Evolutionary conservation across 2,888 invertebrate species (phyloP), one percentile per base, ranked within the genome.

Genomic region (Aradus depressus): DNA sequence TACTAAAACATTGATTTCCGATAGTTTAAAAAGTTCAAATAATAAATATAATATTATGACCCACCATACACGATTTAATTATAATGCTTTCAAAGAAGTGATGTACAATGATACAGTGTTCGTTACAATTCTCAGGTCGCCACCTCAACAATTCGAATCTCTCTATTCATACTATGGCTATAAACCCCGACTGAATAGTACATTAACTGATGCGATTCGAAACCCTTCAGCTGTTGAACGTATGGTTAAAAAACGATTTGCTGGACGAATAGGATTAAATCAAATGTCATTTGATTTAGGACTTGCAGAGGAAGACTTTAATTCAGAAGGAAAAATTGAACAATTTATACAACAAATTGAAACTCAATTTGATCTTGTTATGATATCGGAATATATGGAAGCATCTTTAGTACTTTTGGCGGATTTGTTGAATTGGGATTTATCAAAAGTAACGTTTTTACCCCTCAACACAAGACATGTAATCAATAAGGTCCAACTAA

Each of bases 271-370:
- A 18, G 61, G 62, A 37, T 41, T 56, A 18, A 62, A 62, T 43
- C 62, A 62, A 50, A 61, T 62, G 62, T 57, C 59, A 32, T 59
- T 49, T 39, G 62, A 62, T 39, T 50, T 61, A 10, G 62, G 62
- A 16, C 39, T 61, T 18, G 18, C 37, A 5, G 26, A 54, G 6
- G 31, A 49, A 34, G 4, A 53, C 41, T 57, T 53, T 28, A 25
- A 49, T 4, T 48, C 53, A 21, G 12, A 34, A 1, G 31, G 44
- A 4, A 45, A 48, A 32, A 55, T 61, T 5, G 25, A 50, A 5
- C 39, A 58, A 31, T 59, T 59, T 16, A 56, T 61, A 14, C 25
- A 37, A n/a, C 51, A 54, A 44, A 54, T 62, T 2, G 61, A 62
- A 19, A 39, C 22, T 34, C 54, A 60, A 22, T 62, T 61, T 51